phyloP scores from a whole-genome alignment of 1,140 invertebrate genomes.

The Aplysia californica region DNA sequence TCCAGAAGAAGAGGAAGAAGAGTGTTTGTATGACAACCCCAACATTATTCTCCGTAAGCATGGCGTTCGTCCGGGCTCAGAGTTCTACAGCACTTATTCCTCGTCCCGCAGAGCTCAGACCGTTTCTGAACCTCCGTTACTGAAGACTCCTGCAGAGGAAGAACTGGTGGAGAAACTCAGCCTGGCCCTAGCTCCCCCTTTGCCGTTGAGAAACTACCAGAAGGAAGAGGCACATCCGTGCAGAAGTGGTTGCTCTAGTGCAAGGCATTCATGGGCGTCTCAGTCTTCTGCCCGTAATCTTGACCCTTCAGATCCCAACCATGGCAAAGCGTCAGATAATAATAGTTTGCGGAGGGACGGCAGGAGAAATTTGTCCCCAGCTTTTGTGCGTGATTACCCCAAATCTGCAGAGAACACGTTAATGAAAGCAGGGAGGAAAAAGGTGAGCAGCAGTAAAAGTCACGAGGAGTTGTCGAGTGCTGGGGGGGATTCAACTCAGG shows the following conservation, averaged over 20 bases:
- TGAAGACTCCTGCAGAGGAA: conserved; percentile 26
- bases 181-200: conserved; percentile 15
- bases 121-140: background rate
- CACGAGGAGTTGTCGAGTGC: no score
- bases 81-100: background rate
- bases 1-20: background rate
- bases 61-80: background rate
- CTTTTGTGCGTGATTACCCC: no score
- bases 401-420: no score
- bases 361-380: background rate
- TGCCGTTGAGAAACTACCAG: conserved; percentile 24
- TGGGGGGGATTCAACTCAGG: no score
- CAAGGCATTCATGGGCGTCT: conserved; percentile 16
- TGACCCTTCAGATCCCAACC: background rate
- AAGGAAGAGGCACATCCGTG: conserved; percentile 9
- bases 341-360: no score
- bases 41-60: conserved; percentile 24
- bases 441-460: no score
- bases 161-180: conserved; percentile 28
- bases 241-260: background rate
- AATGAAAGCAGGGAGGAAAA: no score
- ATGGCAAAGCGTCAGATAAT: no score
- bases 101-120: background rate
- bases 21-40: conserved; percentile 25
- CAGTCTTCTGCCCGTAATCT: background rate